These are phyloP conservation scores for Dendropsophus ebraccatus DNA, from an alignment of 2,113 vertebrate genomes.

Conservation along the genomic window DNA sequence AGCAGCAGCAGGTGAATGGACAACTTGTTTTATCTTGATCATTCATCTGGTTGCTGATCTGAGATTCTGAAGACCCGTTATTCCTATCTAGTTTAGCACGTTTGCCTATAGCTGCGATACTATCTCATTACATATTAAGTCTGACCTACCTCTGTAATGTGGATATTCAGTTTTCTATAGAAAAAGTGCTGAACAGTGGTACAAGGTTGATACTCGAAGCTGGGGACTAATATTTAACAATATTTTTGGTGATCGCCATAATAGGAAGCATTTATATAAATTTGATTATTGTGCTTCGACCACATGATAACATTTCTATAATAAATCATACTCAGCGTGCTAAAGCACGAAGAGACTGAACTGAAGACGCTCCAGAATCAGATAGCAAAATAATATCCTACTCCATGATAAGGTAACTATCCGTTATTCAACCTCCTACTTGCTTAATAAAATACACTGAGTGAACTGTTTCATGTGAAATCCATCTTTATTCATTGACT, in stretches of 20 bases:
- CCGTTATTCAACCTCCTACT: slow-evolving; percentile 98
- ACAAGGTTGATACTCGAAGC: slow-evolving; percentile 14
- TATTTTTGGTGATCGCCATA: slow-evolving; percentile 61
- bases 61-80: not conserved
- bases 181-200: slow-evolving; percentile 29
- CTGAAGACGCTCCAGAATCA: slow-evolving; percentile 99
- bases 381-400: slow-evolving; percentile 99
- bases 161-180: slow-evolving; percentile 10
- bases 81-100: not conserved
- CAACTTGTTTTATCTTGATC: not conserved
- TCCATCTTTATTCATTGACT: slow-evolving; percentile 13
- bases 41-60: not conserved
- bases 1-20: slow-evolving; percentile 17
- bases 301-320: slow-evolving; percentile 99
- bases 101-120: not conserved
- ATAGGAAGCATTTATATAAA: slow-evolving; percentile 88
- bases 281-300: slow-evolving; percentile 95
- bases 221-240: slow-evolving; percentile 35
- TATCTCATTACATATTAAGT: not conserved
- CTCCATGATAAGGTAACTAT: slow-evolving; percentile 99
- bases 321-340: slow-evolving; percentile 99
- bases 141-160: not conserved
- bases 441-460: slow-evolving; percentile 83
- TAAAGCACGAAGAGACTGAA: slow-evolving; percentile 99
- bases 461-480: slow-evolving; percentile 67